Evolutionary conservation across 2,888 invertebrate species (phyloP), one percentile per base, ranked within the genome.

Genomic region (Troides oblongomaculatus): DNA sequence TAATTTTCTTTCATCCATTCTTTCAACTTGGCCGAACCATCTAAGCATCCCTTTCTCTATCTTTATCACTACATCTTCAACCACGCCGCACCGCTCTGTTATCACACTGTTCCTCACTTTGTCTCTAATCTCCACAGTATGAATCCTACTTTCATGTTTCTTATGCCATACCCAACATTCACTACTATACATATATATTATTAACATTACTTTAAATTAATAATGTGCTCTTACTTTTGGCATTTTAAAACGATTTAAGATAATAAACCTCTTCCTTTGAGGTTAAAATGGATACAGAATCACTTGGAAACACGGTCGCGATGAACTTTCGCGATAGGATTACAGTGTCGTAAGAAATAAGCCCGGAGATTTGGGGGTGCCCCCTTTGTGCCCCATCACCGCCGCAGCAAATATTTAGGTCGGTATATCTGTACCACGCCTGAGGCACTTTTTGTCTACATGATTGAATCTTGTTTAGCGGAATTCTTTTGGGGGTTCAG

Each of bases 261-360:
- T 59, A 14, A 46, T 30, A 59, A 56, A 39, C 43, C 64, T 64
- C 12, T 14, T 60, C 23, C 30, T 61, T 71, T 72, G 72, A 70
- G 71, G 73, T 72, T 72, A 66, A 74, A 75, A 79, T 77, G 79
- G 79, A 82, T 80, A 76, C 76, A 70, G 73, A 80, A 79, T 84
- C 78, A 77, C 80, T 79, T 79, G 77, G 77, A 75, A 78, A 80
- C 77, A 71, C 67, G 61, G 71, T 73, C 70, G 63, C 66, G 66
- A 69, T 69, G 72, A 71, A 74, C 64, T 68, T 63, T 65, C 69
- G 73, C 72, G 73, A 74, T 73, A 70, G 71, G 71, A 76, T 76
- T 76, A 75, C 64, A 57, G 61, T 64, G 69, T 57, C 67, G 69
- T 57, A 67, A 71, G 72, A 62, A 64, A 69, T 72, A 70, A 74